Conservation (phyloP, 2,888 invertebrate genomes). For the Notodromas monacha region DNA sequence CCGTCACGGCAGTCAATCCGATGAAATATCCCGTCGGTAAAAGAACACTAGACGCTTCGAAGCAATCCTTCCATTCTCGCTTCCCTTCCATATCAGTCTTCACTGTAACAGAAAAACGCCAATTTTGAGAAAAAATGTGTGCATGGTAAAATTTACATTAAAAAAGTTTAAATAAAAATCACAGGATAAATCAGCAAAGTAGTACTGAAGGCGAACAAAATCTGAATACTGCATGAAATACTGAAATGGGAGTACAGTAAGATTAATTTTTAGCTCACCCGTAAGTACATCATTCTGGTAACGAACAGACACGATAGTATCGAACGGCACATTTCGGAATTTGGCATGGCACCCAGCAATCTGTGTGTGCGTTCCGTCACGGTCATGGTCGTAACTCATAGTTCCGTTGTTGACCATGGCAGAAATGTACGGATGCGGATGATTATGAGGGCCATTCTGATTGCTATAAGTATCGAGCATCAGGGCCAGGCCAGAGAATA, state of each 20-base stretch:
- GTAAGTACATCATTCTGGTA: constrained; percentile 67
- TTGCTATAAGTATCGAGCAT: constrained; percentile 95
- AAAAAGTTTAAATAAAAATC: too few species aligned
- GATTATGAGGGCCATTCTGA: constrained; percentile 92
- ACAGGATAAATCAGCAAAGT: too few species aligned
- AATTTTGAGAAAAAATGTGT: constrained; percentile 5
- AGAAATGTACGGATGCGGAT: constrained; percentile 89
- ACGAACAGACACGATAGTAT: constrained; percentile 58
- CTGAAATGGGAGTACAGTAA: too few species aligned
- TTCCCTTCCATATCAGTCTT: constrained; percentile 68
- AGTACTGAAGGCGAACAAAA: too few species aligned
- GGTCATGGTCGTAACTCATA: constrained; percentile 81
- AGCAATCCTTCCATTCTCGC: constrained; percentile 73
- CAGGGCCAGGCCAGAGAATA: constrained; percentile 54
- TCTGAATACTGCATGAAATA: too few species aligned
- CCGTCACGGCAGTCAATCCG: constrained; percentile 79
- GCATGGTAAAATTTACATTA: too few species aligned
- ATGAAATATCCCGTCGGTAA: constrained; percentile 82
- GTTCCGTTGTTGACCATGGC: constrained; percentile 93
- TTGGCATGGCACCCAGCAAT: constrained; percentile 85
- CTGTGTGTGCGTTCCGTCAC: constrained; percentile 91
- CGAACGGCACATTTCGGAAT: constrained; percentile 59
- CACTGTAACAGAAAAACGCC: constrained; percentile 23
- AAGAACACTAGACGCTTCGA: constrained; percentile 51
- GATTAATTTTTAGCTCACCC: constrained; percentile 22